Percentiles rank a stretch among this genome's conserved stretches.
Conservation (phyloP, 1,140 invertebrate species). For the Drosophila equinoxialis region DNA sequence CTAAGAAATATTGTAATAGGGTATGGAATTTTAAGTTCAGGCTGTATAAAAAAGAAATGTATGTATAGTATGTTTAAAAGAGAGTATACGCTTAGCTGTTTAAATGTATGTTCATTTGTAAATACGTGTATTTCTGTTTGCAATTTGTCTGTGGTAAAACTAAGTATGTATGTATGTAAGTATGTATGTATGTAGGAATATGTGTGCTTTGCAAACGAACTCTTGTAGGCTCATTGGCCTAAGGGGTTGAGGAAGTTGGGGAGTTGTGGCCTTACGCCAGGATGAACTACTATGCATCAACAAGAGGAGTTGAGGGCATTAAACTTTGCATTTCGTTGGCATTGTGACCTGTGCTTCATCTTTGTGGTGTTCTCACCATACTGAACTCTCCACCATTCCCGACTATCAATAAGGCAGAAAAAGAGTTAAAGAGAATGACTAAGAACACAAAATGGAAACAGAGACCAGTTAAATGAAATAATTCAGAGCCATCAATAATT, state of each 20-base stretch:
- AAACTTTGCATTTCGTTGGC: slow-evolving; percentile 24
- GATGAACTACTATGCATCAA: slow-evolving; percentile 17
- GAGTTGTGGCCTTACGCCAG: slow-evolving; percentile 9
- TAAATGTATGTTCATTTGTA: neutral
- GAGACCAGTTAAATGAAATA: neutral
- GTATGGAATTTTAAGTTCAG: neutral
- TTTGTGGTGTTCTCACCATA: neutral
- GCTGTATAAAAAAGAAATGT: neutral
- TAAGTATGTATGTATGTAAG: slow-evolving; percentile 5
- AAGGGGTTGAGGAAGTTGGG: slow-evolving; percentile 7
- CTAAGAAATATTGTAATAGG: neutral
- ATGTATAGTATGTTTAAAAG: neutral
- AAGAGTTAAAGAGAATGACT: slow-evolving; percentile 8
- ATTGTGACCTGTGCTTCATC: slow-evolving; percentile 10
- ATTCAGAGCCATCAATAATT: neutral
- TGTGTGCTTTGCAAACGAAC: slow-evolving; percentile 7
- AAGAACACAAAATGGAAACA: slow-evolving; percentile 1
- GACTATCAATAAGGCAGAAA: slow-evolving; percentile 6
- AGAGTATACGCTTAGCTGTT: neutral
- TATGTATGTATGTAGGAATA: neutral
- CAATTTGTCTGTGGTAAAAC: slow-evolving; percentile 20
- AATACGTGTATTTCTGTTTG: slow-evolving; percentile 10
- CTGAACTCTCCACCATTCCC: neutral
- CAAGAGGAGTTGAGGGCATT: slow-evolving; percentile 16
- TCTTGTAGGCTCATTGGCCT: slow-evolving; percentile 9